phyloP scores from a whole-genome alignment of 2,797 vertebrate genomes.

The Protonibea diacanthus region DNA sequence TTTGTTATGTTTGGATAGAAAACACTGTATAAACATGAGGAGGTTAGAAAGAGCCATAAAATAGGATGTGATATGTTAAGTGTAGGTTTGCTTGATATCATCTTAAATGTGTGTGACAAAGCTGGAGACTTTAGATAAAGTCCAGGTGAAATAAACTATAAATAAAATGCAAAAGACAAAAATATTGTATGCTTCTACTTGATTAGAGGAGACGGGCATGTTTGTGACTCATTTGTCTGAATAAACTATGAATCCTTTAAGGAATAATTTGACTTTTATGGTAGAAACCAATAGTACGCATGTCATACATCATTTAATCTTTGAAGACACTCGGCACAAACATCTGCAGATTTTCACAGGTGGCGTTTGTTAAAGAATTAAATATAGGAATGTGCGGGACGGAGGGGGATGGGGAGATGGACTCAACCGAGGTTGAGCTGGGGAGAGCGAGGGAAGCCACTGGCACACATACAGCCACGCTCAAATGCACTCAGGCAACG shows the following conservation, averaged over 20 bases:
- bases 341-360: neutral
- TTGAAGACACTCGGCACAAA: neutral
- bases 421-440: constrained; percentile 50
- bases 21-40: neutral
- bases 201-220: constrained; percentile 16
- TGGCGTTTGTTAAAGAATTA: constrained; percentile 35
- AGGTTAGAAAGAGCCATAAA: neutral
- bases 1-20: neutral
- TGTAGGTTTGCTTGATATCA: neutral
- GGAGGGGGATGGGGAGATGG: constrained; percentile 2
- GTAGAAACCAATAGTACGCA: neutral
- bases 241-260: constrained; percentile 37
- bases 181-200: neutral
- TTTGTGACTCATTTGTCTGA: constrained; percentile 36
- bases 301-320: constrained; percentile 6
- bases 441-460: constrained; percentile 46
- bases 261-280: constrained; percentile 22
- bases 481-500: constrained; percentile 63
- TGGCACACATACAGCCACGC: constrained; percentile 44
- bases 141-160: neutral
- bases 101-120: constrained; percentile 5
- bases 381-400: constrained; percentile 23
- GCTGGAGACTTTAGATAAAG: neutral
- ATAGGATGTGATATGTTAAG: neutral
- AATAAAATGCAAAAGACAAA: constrained; percentile 11